These are phyloP conservation scores for Protonibea diacanthus DNA, from an alignment of 2,797 vertebrate genomes.

Conservation along the genomic window DNA sequence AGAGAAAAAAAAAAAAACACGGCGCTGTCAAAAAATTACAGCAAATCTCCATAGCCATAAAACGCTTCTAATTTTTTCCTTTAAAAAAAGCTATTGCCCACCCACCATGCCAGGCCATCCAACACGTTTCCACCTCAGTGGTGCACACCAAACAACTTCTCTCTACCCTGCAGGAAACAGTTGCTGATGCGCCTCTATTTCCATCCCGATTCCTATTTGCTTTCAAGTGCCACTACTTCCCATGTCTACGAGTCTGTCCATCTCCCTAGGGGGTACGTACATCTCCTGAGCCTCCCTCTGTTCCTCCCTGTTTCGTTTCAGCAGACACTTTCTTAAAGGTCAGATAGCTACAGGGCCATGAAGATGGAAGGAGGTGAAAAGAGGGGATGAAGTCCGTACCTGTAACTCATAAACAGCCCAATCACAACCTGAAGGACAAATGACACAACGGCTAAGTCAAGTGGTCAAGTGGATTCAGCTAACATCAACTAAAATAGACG, in stretches of 20 bases:
- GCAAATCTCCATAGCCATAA: slow-evolving; percentile 46
- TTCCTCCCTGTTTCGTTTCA: slow-evolving; percentile 63
- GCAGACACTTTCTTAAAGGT: slow-evolving; percentile 79
- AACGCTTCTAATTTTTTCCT: slow-evolving; percentile 41
- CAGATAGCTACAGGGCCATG: slow-evolving; percentile 70
- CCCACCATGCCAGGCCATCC: slow-evolving; percentile 66
- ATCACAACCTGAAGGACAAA: slow-evolving; percentile 62
- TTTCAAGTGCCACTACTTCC: slow-evolving; percentile 79
- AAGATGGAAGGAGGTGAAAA: slow-evolving; percentile 54
- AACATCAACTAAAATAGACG: slow-evolving; percentile 27
- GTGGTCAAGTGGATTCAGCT: slow-evolving; percentile 50
- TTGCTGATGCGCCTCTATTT: slow-evolving; percentile 80
- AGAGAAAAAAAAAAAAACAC: background rate
- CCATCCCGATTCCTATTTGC: slow-evolving; percentile 78
- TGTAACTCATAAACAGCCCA: slow-evolving; percentile 55
- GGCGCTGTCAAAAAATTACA: slow-evolving; percentile 21
- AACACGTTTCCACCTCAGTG: slow-evolving; percentile 80
- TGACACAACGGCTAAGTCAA: slow-evolving; percentile 40
- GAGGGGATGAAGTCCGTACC: slow-evolving; percentile 48
- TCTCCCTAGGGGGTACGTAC: slow-evolving; percentile 67
- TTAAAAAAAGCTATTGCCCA: slow-evolving; percentile 65
- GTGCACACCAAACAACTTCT: slow-evolving; percentile 77
- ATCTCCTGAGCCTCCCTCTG: slow-evolving; percentile 65
- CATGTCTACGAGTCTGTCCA: slow-evolving; percentile 71
- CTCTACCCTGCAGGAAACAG: slow-evolving; percentile 74